phyloP scores from a whole-genome alignment of 1,140 invertebrate species.

The Orchesella cincta region DNA sequence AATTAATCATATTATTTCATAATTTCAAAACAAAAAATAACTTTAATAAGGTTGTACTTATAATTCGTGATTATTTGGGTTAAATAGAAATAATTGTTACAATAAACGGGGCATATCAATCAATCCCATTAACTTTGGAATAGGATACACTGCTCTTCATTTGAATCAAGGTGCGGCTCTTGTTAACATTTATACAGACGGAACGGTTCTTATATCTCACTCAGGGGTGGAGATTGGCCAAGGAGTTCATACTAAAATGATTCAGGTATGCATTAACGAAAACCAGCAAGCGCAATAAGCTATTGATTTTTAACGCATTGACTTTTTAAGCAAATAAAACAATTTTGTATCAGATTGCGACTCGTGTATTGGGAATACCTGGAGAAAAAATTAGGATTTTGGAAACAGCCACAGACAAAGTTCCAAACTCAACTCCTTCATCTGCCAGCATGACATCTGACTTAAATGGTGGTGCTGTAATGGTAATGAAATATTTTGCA shows the following conservation, averaged over 20 bases:
- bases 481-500: slow-evolving; percentile 50
- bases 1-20: no score
- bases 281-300: no score
- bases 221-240: slow-evolving; percentile 65
- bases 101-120: slow-evolving; percentile 61
- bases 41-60: background rate
- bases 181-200: slow-evolving; percentile 62
- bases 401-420: slow-evolving; percentile 61
- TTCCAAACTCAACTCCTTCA: slow-evolving; percentile 62
- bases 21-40: background rate
- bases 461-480: slow-evolving; percentile 62
- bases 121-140: slow-evolving; percentile 60
- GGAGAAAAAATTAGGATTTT: slow-evolving; percentile 58
- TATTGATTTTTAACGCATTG: no score
- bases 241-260: slow-evolving; percentile 62
- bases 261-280: slow-evolving; percentile 61
- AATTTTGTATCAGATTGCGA: slow-evolving; percentile 37
- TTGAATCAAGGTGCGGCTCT: slow-evolving; percentile 63
- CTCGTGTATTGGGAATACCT: slow-evolving; percentile 57
- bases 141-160: slow-evolving; percentile 56
- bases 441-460: slow-evolving; percentile 63
- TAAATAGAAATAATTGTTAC: slow-evolving; percentile 54
- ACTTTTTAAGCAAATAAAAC: background rate
- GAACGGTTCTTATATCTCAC: slow-evolving; percentile 61
- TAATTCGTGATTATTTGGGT: slow-evolving; percentile 45